Base-by-base conservation (phyloP, 2,888 invertebrate species). In the Xylophagus ater region DNA sequence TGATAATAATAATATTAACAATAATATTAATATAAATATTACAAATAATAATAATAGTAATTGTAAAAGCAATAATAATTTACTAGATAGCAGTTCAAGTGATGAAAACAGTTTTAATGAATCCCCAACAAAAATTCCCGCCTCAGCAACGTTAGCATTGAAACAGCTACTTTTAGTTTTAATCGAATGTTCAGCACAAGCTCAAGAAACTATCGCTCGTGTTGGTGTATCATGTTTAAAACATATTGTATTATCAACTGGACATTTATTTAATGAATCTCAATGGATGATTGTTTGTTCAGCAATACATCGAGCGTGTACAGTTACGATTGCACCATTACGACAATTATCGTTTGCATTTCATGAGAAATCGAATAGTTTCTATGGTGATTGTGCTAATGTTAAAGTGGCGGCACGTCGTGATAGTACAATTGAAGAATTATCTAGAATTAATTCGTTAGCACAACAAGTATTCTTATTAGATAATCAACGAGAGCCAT, bases 351-450 rank as follows among this genome's bases (percentile, higher is more conserved):
- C 88, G 41, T 78, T 84, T 53, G 89, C 89, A 24, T 96, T 93
- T 60, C 82, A 87, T 53, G 80, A 84, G 51, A 82, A 88, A 56
- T 93, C 93, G 0, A 86, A 89, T 53, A 92, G 90, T 57, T 94
- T 93, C 64, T 92, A 92, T 59, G 93, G 93, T 0, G 93, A 93
- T 61, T 68, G 82, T 48, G 86, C 85, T 8, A 88, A 88, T 42
- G 90, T 93, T 0, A 92, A 92, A 70, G 92, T 93, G 6, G 93
- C 93, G 2, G 90, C 92, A 0, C 71, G 92, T 32, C 76, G 83
- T 42, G 92, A 93, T 59, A 86, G 86, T 54, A 81, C 85, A 2
- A 70, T 81, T 9, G 79, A 81, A 46, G 90, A 92, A 56, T 81
- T 86, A 53, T 80, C 86, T 24, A 71, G 92, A 48, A 71, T 93